phyloP scores from a whole-genome alignment of 2,797 vertebrate species.

The Cygnus olor region DNA sequence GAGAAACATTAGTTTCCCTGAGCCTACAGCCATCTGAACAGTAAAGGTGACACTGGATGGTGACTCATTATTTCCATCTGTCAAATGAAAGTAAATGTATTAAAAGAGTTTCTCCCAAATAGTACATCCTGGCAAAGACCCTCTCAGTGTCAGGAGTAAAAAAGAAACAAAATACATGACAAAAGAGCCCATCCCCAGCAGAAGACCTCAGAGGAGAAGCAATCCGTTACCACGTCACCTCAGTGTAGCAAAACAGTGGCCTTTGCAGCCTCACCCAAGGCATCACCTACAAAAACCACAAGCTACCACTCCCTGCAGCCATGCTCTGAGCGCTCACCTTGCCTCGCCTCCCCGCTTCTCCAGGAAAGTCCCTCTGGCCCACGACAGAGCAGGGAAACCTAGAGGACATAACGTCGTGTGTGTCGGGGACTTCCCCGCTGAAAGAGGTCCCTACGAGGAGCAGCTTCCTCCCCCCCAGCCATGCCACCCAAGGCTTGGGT shows the following conservation, averaged over 20 bases:
- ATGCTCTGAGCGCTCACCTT: background rate
- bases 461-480: background rate
- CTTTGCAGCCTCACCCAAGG: background rate
- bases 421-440: no score
- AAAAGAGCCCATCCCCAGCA: background rate
- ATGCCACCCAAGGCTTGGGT: fast-evolving
- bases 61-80: background rate
- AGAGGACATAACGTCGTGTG: background rate
- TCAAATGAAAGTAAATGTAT: background rate
- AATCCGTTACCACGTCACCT: background rate
- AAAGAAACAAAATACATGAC: background rate
- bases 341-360: fast-evolving
- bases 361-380: background rate
- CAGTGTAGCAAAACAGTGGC: background rate
- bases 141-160: background rate
- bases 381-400: fast-evolving
- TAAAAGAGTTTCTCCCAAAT: background rate
- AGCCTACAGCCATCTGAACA: background rate
- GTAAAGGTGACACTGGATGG: background rate
- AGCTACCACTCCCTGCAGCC: background rate
- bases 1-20: background rate
- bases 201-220: background rate
- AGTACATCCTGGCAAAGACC: background rate
- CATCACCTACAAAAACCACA: fast-evolving
- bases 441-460: background rate